Conservation (phyloP, 2,888 invertebrate genomes). For the Caenorhabditis auriculariae region DNA sequence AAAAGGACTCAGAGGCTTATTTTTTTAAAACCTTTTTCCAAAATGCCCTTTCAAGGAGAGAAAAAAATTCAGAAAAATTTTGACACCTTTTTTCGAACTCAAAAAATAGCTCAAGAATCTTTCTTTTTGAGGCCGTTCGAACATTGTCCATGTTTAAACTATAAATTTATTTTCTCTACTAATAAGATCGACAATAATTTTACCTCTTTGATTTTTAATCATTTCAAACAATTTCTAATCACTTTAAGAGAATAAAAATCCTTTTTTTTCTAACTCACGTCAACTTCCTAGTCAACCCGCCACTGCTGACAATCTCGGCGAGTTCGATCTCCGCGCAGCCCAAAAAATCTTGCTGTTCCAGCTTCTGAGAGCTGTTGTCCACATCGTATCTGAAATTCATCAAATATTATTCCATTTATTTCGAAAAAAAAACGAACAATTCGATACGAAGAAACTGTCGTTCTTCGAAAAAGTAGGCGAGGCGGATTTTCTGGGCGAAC, state of each 20-base stretch:
- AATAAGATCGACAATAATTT: too few species aligned
- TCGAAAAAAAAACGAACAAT: slow-evolving; percentile 34
- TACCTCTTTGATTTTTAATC: too few species aligned
- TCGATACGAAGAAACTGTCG: slow-evolving; percentile 55
- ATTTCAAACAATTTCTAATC: too few species aligned
- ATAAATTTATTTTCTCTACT: too few species aligned
- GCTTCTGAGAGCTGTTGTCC: slow-evolving; percentile 31
- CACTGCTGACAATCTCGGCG: slow-evolving; percentile 67
- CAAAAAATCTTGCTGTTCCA: slow-evolving; percentile 66
- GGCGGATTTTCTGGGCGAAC: slow-evolving; percentile 45
- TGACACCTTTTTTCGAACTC: too few species aligned
- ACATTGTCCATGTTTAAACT: too few species aligned
- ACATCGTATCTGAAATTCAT: slow-evolving; percentile 53
- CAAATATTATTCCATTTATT: background rate
- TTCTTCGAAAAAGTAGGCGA: slow-evolving; percentile 60
- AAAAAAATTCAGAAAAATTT: too few species aligned
- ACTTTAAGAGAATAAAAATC: too few species aligned
- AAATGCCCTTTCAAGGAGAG: slow-evolving; percentile 27
- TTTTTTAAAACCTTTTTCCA: too few species aligned
- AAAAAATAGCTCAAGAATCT: too few species aligned
- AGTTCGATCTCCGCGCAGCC: slow-evolving; percentile 69
- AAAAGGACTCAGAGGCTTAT: too few species aligned
- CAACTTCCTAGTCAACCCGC: slow-evolving; percentile 21
- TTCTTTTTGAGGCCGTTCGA: too few species aligned
- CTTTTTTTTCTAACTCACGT: slow-evolving; percentile 6